Conservation (phyloP, 1,140 invertebrate species). For the Leptestheria dahalacensis region DNA sequence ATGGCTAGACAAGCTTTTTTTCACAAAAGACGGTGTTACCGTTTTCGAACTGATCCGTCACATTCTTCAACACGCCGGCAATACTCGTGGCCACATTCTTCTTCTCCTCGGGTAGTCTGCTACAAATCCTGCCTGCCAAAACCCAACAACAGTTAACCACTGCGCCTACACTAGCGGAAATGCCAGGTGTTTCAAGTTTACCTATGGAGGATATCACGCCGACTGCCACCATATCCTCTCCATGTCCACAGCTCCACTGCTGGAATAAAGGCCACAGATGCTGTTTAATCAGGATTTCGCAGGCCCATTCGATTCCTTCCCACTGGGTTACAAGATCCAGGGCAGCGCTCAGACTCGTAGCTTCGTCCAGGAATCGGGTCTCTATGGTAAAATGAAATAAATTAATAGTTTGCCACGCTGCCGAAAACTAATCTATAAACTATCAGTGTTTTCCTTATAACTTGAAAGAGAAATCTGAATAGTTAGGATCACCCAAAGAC, state of each 20-base stretch:
- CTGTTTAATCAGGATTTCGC: neutral
- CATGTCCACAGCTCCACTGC: slow-evolving; percentile 6
- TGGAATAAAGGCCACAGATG: slow-evolving; percentile 1
- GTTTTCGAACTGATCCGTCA: neutral
- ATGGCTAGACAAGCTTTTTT: too few species aligned
- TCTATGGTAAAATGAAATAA: too few species aligned
- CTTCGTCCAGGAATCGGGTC: slow-evolving; percentile 1
- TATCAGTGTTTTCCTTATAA: too few species aligned
- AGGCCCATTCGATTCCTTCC: neutral
- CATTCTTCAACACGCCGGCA: neutral
- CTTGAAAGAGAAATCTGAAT: too few species aligned
- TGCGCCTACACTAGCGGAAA: neutral
- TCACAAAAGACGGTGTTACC: neutral
- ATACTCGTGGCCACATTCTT: neutral
- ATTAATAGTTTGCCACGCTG: too few species aligned
- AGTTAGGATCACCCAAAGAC: too few species aligned
- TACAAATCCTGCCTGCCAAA: neutral
- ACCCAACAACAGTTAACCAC: neutral
- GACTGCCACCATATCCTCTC: neutral
- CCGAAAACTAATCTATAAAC: too few species aligned
- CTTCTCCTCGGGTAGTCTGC: neutral
- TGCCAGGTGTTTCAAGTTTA: neutral
- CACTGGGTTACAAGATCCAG: slow-evolving; percentile 7
- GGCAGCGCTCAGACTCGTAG: neutral
- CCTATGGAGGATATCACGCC: slow-evolving; percentile 1